These are phyloP conservation scores for Suricata suricatta DNA, from an alignment of 2,113 vertebrate genomes.

Conservation along the genomic window DNA sequence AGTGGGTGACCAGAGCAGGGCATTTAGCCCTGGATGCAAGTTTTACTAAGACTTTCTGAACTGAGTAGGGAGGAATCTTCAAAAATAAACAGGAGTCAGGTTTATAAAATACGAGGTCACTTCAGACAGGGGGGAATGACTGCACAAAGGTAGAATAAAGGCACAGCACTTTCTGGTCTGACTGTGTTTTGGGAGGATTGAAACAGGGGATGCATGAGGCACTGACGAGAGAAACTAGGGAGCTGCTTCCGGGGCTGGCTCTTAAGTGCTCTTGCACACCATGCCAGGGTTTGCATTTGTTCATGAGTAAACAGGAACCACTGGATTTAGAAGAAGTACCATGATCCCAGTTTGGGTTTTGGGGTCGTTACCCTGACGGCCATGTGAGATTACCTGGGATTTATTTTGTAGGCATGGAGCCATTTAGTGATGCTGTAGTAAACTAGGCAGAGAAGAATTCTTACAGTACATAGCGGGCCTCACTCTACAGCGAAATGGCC, in stretches of 20 bases:
- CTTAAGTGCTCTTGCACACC: accelerated
- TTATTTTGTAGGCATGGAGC: background rate
- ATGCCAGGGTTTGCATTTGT: background rate
- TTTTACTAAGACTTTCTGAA: background rate
- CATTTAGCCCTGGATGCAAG: background rate
- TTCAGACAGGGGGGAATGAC: background rate
- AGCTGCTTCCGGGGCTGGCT: background rate
- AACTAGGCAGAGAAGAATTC: background rate
- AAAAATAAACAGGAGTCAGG: background rate
- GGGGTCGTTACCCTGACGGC: background rate
- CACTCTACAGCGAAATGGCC: background rate
- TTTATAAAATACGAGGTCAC: background rate
- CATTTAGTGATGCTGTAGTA: background rate
- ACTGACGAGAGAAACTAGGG: background rate
- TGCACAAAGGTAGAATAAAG: background rate
- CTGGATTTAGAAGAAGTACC: background rate
- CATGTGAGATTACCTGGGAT: background rate
- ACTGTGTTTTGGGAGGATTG: background rate
- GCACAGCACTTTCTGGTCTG: background rate
- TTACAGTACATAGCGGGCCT: background rate
- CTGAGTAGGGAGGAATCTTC: background rate
- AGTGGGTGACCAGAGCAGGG: background rate
- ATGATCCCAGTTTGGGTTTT: background rate
- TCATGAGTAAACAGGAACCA: background rate
- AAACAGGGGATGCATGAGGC: accelerated